Base-by-base conservation (phyloP, 1,140 invertebrate species). In the Caenorhabditis tropicalis region DNA sequence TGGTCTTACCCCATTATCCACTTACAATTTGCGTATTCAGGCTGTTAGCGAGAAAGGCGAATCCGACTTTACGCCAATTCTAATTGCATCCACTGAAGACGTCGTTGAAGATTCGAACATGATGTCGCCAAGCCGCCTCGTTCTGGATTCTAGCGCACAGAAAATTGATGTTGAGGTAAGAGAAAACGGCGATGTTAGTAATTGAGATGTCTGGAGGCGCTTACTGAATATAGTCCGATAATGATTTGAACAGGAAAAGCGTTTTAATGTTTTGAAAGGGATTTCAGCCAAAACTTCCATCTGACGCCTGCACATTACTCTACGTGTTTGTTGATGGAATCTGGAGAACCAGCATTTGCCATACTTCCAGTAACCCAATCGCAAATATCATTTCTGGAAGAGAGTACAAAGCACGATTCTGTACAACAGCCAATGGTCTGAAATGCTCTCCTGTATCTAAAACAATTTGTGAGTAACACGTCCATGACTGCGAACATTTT, bases 1-100 rank as follows among this genome's bases (percentile, higher is more conserved):
- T n/a, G 82, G 80, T 6, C 65, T 85, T 48, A 82, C 46, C 6
- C 79, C 80, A 21, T 58, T 85, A 39, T 82, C 84, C 43, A 85
- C 84, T 49, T 85, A 85, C 65, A 70, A 85, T 58, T 70, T 85
- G 29, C 79, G 84, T 12, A 51, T 70, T 53, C 43, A 51, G 74
- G 79, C 83, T 79, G 70, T 65, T 43, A 84, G 48, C 53, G 43
- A 49, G 33, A 84, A 84, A 39, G 83, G 83, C 16, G 31, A 56
- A 31, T 84, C 83, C 24, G 79, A 84, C 39, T 84, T 80, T 31
- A 46, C 70, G 12, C 48, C 83, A 19, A 48, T 46, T 21, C 21
- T 80, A 43, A 65, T 84, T 56, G 83, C 83, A 12, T 74, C 53
- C 31, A 84, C 83, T 46, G 49, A 79, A 49, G 83, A 84, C 36